phyloP scores from a whole-genome alignment of 2,888 invertebrate genomes.

The Neoscelio sp. region DNA sequence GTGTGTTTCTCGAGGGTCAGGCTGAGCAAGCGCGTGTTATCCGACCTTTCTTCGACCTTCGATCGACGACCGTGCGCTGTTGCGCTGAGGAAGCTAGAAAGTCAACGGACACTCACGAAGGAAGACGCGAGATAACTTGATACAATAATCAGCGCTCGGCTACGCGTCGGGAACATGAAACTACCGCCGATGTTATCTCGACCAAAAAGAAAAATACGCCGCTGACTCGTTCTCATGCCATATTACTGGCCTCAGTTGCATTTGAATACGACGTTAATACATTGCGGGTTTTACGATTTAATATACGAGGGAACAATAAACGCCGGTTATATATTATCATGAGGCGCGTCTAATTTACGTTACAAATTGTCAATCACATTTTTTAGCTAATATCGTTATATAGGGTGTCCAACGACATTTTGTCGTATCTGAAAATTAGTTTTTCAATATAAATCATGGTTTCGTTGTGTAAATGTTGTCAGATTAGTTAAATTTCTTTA shows the following conservation, averaged over 20 bases:
- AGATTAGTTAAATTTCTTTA: too few species aligned
- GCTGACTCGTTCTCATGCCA: slow-evolving; percentile 28
- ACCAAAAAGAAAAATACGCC: slow-evolving; percentile 39
- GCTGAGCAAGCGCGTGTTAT: slow-evolving; percentile 53
- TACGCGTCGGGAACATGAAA: slow-evolving; percentile 50
- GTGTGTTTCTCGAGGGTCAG: slow-evolving; percentile 57
- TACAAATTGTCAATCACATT: too few species aligned
- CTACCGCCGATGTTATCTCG: slow-evolving; percentile 54
- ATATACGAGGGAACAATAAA: neutral
- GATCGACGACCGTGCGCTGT: slow-evolving; percentile 49
- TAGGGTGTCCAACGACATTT: too few species aligned
- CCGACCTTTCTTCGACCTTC: slow-evolving; percentile 66
- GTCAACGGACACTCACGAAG: slow-evolving; percentile 48
- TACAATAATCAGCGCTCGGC: slow-evolving; percentile 62
- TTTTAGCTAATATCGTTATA: too few species aligned
- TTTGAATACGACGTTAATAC: slow-evolving; percentile 28
- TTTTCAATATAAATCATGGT: too few species aligned
- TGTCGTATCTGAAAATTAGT: too few species aligned
- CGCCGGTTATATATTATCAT: neutral
- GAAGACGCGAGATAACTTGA: slow-evolving; percentile 62
- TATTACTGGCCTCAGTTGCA: slow-evolving; percentile 27
- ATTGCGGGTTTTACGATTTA: slow-evolving; percentile 14
- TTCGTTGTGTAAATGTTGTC: too few species aligned
- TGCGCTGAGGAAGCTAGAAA: slow-evolving; percentile 53
- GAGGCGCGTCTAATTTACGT: too few species aligned